These are phyloP conservation scores for Sinella curviseta DNA, from an alignment of 1,140 invertebrate genomes.

Conservation along the genomic window DNA sequence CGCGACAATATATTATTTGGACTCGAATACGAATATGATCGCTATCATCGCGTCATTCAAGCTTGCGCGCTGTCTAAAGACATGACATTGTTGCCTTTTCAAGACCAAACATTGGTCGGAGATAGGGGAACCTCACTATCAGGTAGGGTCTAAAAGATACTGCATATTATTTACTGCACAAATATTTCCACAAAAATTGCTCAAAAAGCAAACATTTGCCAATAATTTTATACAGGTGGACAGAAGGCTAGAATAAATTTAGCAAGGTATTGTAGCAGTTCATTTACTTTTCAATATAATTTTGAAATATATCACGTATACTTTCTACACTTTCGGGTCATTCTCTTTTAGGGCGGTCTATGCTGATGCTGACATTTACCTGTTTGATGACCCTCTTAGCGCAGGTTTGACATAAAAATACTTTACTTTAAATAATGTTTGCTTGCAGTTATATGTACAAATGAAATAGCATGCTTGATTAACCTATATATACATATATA, in stretches of 20 bases:
- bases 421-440: neutral
- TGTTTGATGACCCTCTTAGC: conserved; percentile 59
- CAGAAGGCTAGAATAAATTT: conserved; percentile 87
- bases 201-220: too few relatives aligned
- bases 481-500: too few relatives aligned
- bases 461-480: too few relatives aligned
- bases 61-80: conserved; percentile 68
- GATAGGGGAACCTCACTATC: conserved; percentile 74
- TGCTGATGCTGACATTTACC: conserved; percentile 57
- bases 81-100: conserved; percentile 70
- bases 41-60: conserved; percentile 53
- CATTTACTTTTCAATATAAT: too few relatives aligned
- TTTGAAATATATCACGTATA: too few relatives aligned
- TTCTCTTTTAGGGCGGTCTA: conserved; percentile 56
- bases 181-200: too few relatives aligned
- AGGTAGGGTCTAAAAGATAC: too few relatives aligned
- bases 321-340: too few relatives aligned
- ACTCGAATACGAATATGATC: conserved; percentile 8
- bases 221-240: conserved; percentile 74
- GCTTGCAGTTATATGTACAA: neutral
- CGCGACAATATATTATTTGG: conserved; percentile 46
- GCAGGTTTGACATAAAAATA: neutral
- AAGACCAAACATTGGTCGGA: conserved; percentile 84
- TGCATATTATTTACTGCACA: too few relatives aligned
- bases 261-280: conserved; percentile 66